Conservation (phyloP, 2,797 vertebrate genomes). For the Eulemur mongoz region DNA sequence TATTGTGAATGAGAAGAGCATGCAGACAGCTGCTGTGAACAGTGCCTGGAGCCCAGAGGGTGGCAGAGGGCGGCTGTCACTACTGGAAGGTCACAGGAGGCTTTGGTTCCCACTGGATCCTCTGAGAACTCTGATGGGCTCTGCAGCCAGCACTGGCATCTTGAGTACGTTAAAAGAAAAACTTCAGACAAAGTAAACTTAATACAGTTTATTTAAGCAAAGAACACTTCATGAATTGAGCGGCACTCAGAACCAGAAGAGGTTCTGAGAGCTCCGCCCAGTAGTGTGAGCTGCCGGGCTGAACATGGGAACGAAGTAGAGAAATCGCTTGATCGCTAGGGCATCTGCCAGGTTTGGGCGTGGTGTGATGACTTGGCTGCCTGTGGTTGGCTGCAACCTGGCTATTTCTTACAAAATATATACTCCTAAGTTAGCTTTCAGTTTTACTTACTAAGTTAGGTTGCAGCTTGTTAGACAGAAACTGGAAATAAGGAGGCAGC, state of each 20-base stretch:
- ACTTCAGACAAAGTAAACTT: neutral
- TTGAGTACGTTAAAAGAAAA: neutral
- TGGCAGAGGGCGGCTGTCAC: neutral
- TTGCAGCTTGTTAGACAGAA: neutral
- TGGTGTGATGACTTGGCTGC: neutral
- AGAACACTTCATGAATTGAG: neutral
- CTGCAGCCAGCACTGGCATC: accelerated
- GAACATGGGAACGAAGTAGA: neutral
- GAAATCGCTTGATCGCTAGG: neutral
- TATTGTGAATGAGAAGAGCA: neutral
- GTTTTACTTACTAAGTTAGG: neutral
- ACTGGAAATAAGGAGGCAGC: neutral
- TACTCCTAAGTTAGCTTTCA: neutral
- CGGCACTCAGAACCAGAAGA: neutral
- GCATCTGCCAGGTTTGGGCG: neutral
- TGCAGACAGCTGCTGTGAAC: too few relatives aligned
- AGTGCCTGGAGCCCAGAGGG: neutral
- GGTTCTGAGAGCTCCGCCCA: neutral
- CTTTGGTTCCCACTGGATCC: neutral
- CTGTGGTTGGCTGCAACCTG: neutral
- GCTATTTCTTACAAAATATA: neutral
- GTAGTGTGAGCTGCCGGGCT: neutral
- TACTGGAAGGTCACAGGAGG: neutral
- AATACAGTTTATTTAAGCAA: neutral
- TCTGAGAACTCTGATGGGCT: neutral